Evolutionary conservation across 2,888 invertebrate species (phyloP).

Genomic region (Leptarthrus brevirostris): DNA sequence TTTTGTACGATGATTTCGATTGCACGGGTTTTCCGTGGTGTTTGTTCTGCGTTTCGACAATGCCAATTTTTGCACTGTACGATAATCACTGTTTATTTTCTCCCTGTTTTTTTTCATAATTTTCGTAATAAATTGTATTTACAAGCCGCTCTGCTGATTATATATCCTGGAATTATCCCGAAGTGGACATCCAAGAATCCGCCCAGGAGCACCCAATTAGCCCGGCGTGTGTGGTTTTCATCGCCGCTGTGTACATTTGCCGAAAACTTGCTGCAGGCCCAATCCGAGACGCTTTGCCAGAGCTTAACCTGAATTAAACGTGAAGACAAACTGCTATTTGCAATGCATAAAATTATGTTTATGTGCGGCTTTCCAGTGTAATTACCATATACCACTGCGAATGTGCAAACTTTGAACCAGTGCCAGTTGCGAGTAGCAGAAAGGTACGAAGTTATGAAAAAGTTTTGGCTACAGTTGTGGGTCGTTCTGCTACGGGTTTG

Average conservation of each 20-base stretch:
- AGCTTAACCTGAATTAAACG: conserved; percentile 44
- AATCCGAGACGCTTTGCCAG: conserved; percentile 18
- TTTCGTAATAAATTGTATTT: conserved; percentile 39
- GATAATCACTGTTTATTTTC: conserved; percentile 41
- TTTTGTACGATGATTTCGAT: background rate
- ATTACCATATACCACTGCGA: conserved; percentile 47
- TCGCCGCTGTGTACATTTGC: background rate
- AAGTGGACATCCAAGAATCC: conserved; percentile 29
- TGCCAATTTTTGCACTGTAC: conserved; percentile 33
- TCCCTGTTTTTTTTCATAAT: conserved; percentile 17
- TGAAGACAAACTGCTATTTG: conserved; percentile 45
- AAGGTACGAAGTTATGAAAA: conserved; percentile 41
- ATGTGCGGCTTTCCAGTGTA: conserved; percentile 44
- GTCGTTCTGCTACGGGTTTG: background rate
- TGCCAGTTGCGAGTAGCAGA: conserved; percentile 42
- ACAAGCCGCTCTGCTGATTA: conserved; percentile 29
- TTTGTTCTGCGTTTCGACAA: conserved; percentile 1
- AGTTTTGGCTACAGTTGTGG: conserved; percentile 37
- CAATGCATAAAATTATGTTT: conserved; percentile 46
- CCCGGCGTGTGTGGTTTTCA: background rate
- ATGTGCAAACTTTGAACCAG: conserved; percentile 47
- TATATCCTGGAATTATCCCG: conserved; percentile 35
- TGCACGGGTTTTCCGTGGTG: background rate
- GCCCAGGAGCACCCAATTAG: conserved; percentile 35
- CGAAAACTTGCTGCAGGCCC: conserved; percentile 12